A percentile compares a stretch with the other conserved stretches of the same genome.
Evolutionary conservation across 2,888 invertebrate genomes (phyloP).

Genomic region (Drosophila birchii): DNA sequence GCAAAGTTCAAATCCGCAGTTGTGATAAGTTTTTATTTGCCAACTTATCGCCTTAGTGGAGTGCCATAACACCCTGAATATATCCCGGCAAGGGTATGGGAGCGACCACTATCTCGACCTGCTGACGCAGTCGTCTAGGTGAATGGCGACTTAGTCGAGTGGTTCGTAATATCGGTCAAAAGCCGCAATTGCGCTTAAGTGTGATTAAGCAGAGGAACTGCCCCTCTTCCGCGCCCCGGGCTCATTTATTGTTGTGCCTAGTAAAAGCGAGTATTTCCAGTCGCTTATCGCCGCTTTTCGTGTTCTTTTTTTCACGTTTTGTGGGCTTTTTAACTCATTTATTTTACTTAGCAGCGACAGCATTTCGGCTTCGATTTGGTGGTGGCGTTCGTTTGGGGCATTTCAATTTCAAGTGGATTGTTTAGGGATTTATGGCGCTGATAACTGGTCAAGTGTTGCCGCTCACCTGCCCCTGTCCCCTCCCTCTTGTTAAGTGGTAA

Average conservation of each 20-base stretch:
- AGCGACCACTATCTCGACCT: constrained; percentile 45
- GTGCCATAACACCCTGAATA: constrained; percentile 1
- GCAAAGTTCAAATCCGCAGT: neutral
- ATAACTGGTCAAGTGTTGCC: constrained; percentile 75
- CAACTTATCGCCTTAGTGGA: constrained; percentile 3
- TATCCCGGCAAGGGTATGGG: constrained; percentile 32
- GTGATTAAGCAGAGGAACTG: constrained; percentile 62
- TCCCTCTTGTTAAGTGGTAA: constrained; percentile 26
- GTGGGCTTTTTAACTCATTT: constrained; percentile 66
- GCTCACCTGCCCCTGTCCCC: constrained; percentile 13
- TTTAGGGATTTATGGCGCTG: constrained; percentile 73
- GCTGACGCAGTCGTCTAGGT: constrained; percentile 45
- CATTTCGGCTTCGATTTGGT: constrained; percentile 33
- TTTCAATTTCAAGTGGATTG: constrained; percentile 71
- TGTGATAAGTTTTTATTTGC: constrained; percentile 10
- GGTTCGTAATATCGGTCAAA: constrained; percentile 74
- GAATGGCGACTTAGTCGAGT: constrained; percentile 55
- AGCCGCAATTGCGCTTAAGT: constrained; percentile 71
- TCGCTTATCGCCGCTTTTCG: constrained; percentile 54
- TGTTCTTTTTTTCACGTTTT: constrained; percentile 26
- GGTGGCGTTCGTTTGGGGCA: constrained; percentile 45
- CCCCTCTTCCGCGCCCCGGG: neutral
- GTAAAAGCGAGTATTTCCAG: constrained; percentile 46
- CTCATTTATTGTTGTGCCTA: constrained; percentile 39
- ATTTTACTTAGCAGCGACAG: constrained; percentile 58